Evolutionary conservation across 2,888 invertebrate genomes (phyloP).

Genomic region (Chromoteleia sp.): DNA sequence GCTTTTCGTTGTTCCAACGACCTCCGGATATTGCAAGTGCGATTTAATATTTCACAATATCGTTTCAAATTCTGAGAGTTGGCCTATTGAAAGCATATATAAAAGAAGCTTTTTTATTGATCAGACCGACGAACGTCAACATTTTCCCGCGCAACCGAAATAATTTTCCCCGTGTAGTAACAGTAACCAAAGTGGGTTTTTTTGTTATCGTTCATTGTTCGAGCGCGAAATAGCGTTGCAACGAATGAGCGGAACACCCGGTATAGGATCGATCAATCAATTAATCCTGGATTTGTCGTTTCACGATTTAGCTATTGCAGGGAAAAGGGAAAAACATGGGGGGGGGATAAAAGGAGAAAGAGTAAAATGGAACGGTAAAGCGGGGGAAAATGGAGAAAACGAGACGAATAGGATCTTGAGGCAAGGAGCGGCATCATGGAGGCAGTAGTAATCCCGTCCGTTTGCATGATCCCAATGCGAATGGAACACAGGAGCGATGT

Average conservation of each 20-base stretch:
- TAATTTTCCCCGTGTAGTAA: background rate
- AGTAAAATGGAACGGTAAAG: slow-evolving; percentile 12
- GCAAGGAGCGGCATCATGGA: slow-evolving; percentile 55
- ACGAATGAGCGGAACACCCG: slow-evolving; percentile 31
- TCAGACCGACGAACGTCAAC: too few relatives aligned
- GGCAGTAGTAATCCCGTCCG: slow-evolving; percentile 74
- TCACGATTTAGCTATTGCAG: slow-evolving; percentile 48
- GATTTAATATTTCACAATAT: too few relatives aligned
- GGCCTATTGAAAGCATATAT: too few relatives aligned
- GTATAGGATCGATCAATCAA: slow-evolving; percentile 65
- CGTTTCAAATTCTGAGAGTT: too few relatives aligned
- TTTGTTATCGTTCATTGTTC: slow-evolving; percentile 13
- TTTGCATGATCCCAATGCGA: slow-evolving; percentile 76
- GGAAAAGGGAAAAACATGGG: slow-evolving; percentile 9
- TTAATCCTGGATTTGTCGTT: slow-evolving; percentile 63
- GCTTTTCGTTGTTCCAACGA: too few relatives aligned
- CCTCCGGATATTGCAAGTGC: too few relatives aligned
- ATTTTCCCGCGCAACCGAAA: too few relatives aligned
- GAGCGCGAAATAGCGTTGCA: slow-evolving; percentile 1
- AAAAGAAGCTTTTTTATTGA: too few relatives aligned
- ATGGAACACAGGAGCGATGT: slow-evolving; percentile 76
- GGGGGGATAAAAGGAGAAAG: slow-evolving; percentile 17
- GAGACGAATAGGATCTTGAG: slow-evolving; percentile 61
- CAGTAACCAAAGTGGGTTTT: slow-evolving; percentile 6
- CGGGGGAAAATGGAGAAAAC: slow-evolving; percentile 21